Conservation (phyloP, 2,888 invertebrate species). For the Synergus umbraculus region DNA sequence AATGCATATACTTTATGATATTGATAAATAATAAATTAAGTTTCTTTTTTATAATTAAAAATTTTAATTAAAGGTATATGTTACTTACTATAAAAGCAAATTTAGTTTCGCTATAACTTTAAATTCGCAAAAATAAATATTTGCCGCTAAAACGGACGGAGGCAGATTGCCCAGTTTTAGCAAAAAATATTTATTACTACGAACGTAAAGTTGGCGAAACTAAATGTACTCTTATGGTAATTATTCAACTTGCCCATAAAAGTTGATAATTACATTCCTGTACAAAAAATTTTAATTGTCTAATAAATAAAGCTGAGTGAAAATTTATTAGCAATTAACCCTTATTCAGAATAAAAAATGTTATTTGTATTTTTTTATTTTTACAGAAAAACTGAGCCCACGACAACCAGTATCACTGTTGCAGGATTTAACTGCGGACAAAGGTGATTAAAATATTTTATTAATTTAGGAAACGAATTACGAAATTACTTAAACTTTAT, state of each 20-base stretch:
- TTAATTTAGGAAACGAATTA: not conserved
- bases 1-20: not conserved
- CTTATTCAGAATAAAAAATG: not conserved
- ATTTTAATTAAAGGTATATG: not conserved
- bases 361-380: constrained; percentile 18
- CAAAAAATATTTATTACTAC: too few species aligned
- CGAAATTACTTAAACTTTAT: not conserved
- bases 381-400: constrained; percentile 48
- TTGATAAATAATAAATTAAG: not conserved
- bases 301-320: too few species aligned
- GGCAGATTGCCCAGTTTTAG: too few species aligned
- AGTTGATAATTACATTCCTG: too few species aligned
- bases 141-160: not conserved
- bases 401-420: constrained; percentile 46
- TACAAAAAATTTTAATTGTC: too few species aligned
- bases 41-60: not conserved
- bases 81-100: too few species aligned
- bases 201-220: too few species aligned
- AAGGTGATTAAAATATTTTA: constrained; percentile 41
- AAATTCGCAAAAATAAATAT: too few species aligned
- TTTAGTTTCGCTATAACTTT: too few species aligned
- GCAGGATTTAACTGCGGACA: constrained; percentile 49
- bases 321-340: too few species aligned
- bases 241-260: too few species aligned
- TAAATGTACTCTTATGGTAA: not conserved